Evolutionary conservation across 2,113 vertebrate genomes (phyloP).

Genomic region (Amphiprion percula): DNA sequence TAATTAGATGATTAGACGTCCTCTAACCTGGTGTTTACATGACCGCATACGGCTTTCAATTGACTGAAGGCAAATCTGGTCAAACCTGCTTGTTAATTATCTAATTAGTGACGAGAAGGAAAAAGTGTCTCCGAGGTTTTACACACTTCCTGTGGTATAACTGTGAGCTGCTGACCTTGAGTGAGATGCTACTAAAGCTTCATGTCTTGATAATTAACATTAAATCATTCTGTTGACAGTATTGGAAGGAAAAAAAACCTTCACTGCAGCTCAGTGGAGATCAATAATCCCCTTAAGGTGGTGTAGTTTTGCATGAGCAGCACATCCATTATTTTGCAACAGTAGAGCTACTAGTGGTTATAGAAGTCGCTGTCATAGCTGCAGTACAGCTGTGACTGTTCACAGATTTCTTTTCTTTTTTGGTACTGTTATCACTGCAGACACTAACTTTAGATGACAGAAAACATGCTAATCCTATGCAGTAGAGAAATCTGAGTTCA

Average conservation of each 20-base stretch:
- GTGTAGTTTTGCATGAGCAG: background rate
- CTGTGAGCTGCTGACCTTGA: slow-evolving; percentile 15
- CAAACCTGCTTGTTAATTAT: slow-evolving; percentile 11
- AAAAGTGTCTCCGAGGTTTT: background rate
- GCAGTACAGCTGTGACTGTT: background rate
- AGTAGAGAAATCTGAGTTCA: too few relatives aligned
- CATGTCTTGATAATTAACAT: slow-evolving; percentile 20
- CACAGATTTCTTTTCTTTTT: background rate
- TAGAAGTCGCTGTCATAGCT: too few relatives aligned
- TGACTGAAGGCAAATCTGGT: background rate
- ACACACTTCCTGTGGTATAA: background rate
- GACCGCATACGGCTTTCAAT: slow-evolving; percentile 22
- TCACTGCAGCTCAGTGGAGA: background rate
- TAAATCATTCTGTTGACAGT: background rate
- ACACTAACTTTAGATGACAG: background rate
- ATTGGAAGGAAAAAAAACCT: background rate
- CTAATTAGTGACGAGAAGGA: slow-evolving; percentile 16
- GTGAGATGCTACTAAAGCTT: slow-evolving; percentile 5
- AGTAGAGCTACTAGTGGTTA: too few relatives aligned
- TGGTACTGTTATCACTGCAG: background rate
- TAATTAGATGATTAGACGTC: slow-evolving; percentile 39
- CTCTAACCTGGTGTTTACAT: slow-evolving; percentile 31
- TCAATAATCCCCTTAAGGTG: background rate
- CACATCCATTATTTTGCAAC: background rate
- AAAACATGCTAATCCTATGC: too few relatives aligned